A percentile compares a stretch with the other conserved stretches of the same genome.
phyloP scores from a whole-genome alignment of 2,888 invertebrate genomes.

The Mesorhabditis spiculigera region DNA sequence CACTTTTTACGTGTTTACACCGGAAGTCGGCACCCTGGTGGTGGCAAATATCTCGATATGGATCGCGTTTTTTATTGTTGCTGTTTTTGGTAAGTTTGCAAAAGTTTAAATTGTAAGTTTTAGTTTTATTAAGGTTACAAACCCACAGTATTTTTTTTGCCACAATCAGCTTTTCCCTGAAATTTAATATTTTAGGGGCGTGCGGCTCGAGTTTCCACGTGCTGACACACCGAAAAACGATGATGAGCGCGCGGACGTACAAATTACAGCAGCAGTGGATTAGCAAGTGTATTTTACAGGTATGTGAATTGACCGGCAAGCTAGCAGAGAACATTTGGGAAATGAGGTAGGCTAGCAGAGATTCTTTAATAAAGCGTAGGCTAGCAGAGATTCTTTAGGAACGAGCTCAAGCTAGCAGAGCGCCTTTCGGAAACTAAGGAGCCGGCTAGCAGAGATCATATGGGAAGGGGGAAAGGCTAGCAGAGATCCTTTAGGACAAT shows the following conservation, averaged over 20 bases:
- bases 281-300: neutral
- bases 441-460: too few relatives aligned
- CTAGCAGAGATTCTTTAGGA: too few relatives aligned
- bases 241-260: neutral
- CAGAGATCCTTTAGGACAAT: too few relatives aligned
- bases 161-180: too few relatives aligned
- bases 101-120: neutral
- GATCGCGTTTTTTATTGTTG: neutral
- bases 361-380: too few relatives aligned
- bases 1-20: neutral
- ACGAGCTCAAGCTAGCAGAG: too few relatives aligned
- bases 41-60: slow-evolving; percentile 3
- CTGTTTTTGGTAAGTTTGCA: neutral
- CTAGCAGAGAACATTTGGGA: too few relatives aligned
- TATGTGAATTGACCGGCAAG: neutral
- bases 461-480: too few relatives aligned
- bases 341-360: too few relatives aligned
- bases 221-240: neutral
- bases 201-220: neutral
- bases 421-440: too few relatives aligned
- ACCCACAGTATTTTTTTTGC: too few relatives aligned
- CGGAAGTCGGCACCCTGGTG: neutral
- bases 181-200: neutral
- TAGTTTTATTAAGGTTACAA: neutral
- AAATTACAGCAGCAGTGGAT: slow-evolving; percentile 1